phyloP scores from a whole-genome alignment of 2,797 vertebrate genomes.

The Macropus fuliginosus region DNA sequence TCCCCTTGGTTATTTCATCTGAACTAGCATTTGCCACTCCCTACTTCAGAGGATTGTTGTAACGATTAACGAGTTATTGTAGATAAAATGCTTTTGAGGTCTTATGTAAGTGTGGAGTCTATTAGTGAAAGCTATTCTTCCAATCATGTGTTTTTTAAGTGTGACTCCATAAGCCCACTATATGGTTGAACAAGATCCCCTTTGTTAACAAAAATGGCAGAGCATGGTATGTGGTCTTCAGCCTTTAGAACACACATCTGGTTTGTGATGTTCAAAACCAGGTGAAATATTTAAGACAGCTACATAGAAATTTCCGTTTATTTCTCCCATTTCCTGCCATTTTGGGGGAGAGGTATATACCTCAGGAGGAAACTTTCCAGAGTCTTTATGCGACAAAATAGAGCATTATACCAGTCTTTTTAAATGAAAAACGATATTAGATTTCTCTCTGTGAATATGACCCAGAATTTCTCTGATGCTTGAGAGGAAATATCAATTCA shows the following conservation, averaged over 20 bases:
- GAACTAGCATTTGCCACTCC: constrained; percentile 68
- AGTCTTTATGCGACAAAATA: background rate
- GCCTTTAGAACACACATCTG: constrained; percentile 33
- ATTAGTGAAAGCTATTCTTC: background rate
- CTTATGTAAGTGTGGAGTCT: constrained; percentile 15
- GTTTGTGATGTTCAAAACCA: constrained; percentile 52
- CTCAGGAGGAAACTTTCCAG: background rate
- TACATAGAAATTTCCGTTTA: background rate
- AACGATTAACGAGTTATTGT: constrained; percentile 34
- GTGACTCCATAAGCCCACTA: background rate
- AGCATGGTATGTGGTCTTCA: background rate
- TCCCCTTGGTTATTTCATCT: constrained; percentile 34
- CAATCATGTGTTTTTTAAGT: constrained; percentile 14
- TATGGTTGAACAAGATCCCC: background rate
- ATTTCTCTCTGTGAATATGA: constrained; percentile 42
- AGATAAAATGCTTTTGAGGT: constrained; percentile 21
- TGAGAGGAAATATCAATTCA: constrained; percentile 39
- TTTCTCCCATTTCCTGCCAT: constrained; percentile 43
- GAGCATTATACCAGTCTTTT: background rate
- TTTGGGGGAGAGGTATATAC: constrained; percentile 23
- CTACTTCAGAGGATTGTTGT: constrained; percentile 23
- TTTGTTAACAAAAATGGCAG: background rate
- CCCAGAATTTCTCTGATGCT: background rate
- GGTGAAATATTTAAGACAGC: constrained; percentile 7
- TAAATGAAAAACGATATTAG: constrained; percentile 40